phyloP scores from a whole-genome alignment of 1,140 invertebrate species.

The Linepithema humile region DNA sequence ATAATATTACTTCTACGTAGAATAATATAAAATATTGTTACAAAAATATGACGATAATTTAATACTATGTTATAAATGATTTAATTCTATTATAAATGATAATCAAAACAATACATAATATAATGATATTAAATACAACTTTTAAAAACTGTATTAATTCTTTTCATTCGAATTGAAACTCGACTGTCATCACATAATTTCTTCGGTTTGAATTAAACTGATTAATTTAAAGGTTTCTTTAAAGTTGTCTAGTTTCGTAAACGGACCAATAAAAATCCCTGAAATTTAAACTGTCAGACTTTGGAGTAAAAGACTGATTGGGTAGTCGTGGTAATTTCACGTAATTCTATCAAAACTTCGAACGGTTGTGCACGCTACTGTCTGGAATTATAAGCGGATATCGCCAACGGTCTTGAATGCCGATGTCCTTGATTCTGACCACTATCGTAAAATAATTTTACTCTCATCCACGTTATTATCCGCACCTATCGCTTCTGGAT shows the following conservation, averaged over 20 bases:
- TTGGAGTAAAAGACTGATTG: conserved; percentile 18
- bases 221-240: neutral
- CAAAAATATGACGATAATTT: no score
- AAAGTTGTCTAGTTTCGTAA: neutral
- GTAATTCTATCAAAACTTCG: conserved; percentile 5
- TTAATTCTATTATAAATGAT: neutral
- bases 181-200: neutral
- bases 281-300: neutral
- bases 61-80: no score
- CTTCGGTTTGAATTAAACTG: neutral
- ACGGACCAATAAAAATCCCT: neutral
- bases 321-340: conserved; percentile 8
- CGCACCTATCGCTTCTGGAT: neutral
- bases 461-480: neutral
- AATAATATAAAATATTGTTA: neutral
- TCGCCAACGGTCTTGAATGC: conserved; percentile 36
- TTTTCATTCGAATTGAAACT: neutral
- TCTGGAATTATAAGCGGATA: conserved; percentile 43
- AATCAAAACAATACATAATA: neutral
- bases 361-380: conserved; percentile 17
- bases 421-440: conserved; percentile 18
- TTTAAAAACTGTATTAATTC: neutral
- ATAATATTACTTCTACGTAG: neutral
- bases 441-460: conserved; percentile 16
- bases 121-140: no score